Base-by-base conservation (phyloP, 1,140 invertebrate genomes). In the Thaumetopoea pityocampa region DNA sequence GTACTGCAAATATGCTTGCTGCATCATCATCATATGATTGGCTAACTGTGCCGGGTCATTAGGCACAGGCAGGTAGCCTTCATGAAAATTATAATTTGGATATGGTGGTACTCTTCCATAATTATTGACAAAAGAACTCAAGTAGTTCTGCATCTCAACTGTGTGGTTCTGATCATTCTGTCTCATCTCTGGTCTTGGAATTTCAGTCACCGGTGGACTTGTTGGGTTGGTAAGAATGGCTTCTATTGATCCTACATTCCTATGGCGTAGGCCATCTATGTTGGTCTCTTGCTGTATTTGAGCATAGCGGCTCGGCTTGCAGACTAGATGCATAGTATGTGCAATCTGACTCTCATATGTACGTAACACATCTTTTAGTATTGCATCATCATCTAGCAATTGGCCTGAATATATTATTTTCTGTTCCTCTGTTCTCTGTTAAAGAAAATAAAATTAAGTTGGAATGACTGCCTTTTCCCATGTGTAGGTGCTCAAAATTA, bases 321-420 rank as follows among this genome's bases (percentile, higher is more conserved):
- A 96, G 3, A 96, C 93, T 70, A 96, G 84, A 80, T 96, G 94
- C 59, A 96, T 90, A 28, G 92, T 96, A 60, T 94, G 92, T 24
- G 88, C 88, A 23, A 91, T 88, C 53, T 90, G 89, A 17, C 88
- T 90, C 49, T 94, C 91, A 51, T 92, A 92, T 24, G 89, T 89
- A 26, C 92, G 86, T 18, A 96, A 83, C 16, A 97, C 88, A 77
- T 97, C 94, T 68, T 94, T 94, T 16, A 97, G 67, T 37, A 90
- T 87, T 14, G 90, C 84, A 18, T 90, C 87, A 74, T 97, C 94
- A 22, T 89, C 90, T 32, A 97, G 72, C 6, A 97, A 79, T 67
- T 94, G 92, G n/a, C 95, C 95, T 4, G 93, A 96, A 80, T 96
- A 97, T 59, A 97, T 96, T 0, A 97, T 85, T 77, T 94, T 95